Base-by-base conservation (phyloP, 1,140 invertebrate genomes). In the Macrocentrus cingulum region DNA sequence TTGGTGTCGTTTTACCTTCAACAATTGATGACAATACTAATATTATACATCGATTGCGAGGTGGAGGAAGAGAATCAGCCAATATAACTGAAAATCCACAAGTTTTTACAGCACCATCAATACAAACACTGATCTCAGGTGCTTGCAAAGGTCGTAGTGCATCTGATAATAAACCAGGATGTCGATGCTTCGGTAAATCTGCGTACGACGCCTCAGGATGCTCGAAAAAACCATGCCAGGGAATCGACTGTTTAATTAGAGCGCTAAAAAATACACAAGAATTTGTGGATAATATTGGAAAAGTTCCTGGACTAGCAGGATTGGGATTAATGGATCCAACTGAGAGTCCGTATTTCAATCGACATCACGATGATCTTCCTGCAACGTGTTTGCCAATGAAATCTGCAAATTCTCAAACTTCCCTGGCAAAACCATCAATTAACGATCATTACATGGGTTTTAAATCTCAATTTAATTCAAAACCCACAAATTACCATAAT, bases 261-360 rank as follows among this genome's bases (percentile, higher is more conserved):
- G 64, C 66, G 0, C 70, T 75, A 20, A 61, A 69, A 9, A 74
- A 78, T 32, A 66, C 69, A 0, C 70, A 77, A 59, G 65, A 72
- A 1, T 72, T 77, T 19, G 66, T 78, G 0, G 65, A 78, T 45
- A 71, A 69, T 0, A 49, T 78, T 4, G 75, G 71, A 0, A 77
- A 69, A 11, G 68, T 75, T 22, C 68, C 64, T 9, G 74, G 76
- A n/a, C 36, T 76, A 15, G 60, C 61, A 2, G 75, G 72, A 13
- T 59, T 78, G 0, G 76, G 76, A 9, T 50, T 78, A 13, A 65
- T 74, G 59, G 71, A 74, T 42, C 75, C 75, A 15, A 50, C 56
- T 0, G 76, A 78, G 23, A 78, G 72, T 62, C 76, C 75, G 9
- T 77, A 66, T 34, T 76, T 74, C 18, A 66, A 70, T 2, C 62